phyloP scores from a whole-genome alignment of 2,888 invertebrate genomes.

The Yponomeuta malinellus region DNA sequence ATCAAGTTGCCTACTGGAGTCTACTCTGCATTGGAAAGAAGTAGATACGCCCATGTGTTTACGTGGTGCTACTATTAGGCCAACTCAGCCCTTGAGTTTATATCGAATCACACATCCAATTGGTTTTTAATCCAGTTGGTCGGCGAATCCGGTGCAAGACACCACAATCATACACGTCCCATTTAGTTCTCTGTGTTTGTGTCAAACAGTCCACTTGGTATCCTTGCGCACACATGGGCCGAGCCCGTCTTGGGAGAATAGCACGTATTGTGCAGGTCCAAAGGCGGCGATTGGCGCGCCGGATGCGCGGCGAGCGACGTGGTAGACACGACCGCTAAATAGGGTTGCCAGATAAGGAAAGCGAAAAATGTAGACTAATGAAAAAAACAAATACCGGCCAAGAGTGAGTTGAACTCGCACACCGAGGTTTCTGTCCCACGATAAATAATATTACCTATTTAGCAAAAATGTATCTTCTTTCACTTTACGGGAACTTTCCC shows the following conservation, averaged over 20 bases:
- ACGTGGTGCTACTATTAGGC: not conserved
- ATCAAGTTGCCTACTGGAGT: too few species aligned
- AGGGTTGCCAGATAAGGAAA: too few species aligned
- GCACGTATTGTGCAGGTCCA: not conserved
- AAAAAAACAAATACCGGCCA: too few species aligned
- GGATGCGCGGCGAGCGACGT: not conserved
- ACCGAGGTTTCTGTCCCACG: too few species aligned
- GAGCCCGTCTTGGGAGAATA: not conserved
- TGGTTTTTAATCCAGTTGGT: not conserved
- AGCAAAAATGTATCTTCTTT: too few species aligned
- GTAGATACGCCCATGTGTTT: too few species aligned
- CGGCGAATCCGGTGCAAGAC: not conserved
- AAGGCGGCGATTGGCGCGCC: not conserved
- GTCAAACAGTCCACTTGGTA: constrained; percentile 12
- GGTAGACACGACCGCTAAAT: not conserved
- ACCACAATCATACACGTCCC: not conserved
- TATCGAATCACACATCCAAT: not conserved
- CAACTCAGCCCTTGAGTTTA: not conserved
- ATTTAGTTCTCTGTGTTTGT: constrained; percentile 7
- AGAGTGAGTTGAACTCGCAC: too few species aligned
- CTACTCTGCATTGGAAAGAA: too few species aligned
- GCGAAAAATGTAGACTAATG: too few species aligned
- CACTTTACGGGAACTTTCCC: too few species aligned
- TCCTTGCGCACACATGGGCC: not conserved
- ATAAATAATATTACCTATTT: too few species aligned